Evolutionary conservation across 2,113 vertebrate species (phyloP).

Genomic region (Chiloscyllium plagiosum): DNA sequence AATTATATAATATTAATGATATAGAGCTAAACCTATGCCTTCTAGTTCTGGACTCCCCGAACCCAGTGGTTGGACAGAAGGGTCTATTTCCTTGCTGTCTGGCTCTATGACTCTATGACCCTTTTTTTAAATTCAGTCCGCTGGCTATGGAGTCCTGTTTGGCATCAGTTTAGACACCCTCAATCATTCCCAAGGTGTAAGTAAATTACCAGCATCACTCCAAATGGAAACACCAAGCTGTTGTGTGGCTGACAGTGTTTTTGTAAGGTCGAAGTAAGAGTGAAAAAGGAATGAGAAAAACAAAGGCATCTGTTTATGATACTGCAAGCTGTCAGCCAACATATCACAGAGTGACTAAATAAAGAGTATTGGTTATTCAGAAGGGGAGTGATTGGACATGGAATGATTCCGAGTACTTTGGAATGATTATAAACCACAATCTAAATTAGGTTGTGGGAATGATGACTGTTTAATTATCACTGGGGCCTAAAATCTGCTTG

Average conservation of each 20-base stretch:
- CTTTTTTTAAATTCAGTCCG: neutral
- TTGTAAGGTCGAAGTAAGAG: neutral
- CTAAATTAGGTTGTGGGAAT: neutral
- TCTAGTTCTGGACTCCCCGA: too few relatives aligned
- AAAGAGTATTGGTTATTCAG: neutral
- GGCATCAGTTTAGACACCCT: neutral
- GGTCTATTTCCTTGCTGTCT: too few relatives aligned
- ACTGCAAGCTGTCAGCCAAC: neutral
- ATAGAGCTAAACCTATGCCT: too few relatives aligned
- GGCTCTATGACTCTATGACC: too few relatives aligned
- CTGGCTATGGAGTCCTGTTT: neutral
- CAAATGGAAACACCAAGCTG: neutral
- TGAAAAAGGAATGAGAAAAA: neutral
- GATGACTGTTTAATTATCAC: neutral
- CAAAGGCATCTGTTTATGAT: neutral
- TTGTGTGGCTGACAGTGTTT: neutral
- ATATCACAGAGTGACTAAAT: neutral
- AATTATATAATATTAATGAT: too few relatives aligned
- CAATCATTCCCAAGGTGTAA: neutral
- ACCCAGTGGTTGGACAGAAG: too few relatives aligned
- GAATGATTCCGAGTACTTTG: neutral
- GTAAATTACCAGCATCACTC: neutral
- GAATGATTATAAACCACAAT: neutral
- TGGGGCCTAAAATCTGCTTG: neutral
- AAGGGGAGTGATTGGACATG: too few relatives aligned